phyloP scores from a whole-genome alignment of 1,140 invertebrate genomes.

The Lepidurus packardi region DNA sequence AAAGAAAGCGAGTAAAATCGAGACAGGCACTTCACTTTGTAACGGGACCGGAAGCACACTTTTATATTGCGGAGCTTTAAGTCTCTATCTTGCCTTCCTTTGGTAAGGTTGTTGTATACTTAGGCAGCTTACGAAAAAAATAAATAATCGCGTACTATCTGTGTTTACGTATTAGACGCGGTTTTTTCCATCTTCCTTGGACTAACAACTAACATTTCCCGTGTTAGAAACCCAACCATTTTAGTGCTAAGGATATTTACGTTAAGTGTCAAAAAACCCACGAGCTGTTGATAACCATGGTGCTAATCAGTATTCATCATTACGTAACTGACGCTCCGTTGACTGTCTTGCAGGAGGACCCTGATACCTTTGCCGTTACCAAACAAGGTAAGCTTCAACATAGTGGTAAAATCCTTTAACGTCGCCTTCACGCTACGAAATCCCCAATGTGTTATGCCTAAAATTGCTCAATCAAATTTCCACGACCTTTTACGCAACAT shows the following conservation, averaged over 20 bases:
- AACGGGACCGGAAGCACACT: slow-evolving; percentile 17
- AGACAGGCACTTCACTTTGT: neutral
- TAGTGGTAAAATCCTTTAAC: neutral
- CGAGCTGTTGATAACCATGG: neutral
- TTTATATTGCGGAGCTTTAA: neutral
- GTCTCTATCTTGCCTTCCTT: slow-evolving; percentile 8
- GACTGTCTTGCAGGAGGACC: slow-evolving; percentile 25
- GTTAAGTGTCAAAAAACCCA: neutral
- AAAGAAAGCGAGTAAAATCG: neutral
- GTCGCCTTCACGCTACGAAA: neutral
- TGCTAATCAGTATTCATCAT: slow-evolving; percentile 28
- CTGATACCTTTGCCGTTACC: slow-evolving; percentile 25
- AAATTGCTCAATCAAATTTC: neutral
- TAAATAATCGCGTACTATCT: neutral
- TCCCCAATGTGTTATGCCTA: neutral
- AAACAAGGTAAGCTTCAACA: slow-evolving; percentile 27
- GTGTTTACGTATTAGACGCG: neutral
- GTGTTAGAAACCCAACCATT: neutral
- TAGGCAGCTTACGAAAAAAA: no score
- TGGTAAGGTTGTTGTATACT: neutral
- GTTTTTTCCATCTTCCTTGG: neutral
- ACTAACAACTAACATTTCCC: neutral
- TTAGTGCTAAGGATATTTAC: neutral
- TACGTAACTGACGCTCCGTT: slow-evolving; percentile 22
- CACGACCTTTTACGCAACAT: neutral